A percentile compares a stretch with the other conserved stretches of the same genome.
phyloP scores from a whole-genome alignment of 2,888 invertebrate genomes.

The Ceraclea dissimilis region DNA sequence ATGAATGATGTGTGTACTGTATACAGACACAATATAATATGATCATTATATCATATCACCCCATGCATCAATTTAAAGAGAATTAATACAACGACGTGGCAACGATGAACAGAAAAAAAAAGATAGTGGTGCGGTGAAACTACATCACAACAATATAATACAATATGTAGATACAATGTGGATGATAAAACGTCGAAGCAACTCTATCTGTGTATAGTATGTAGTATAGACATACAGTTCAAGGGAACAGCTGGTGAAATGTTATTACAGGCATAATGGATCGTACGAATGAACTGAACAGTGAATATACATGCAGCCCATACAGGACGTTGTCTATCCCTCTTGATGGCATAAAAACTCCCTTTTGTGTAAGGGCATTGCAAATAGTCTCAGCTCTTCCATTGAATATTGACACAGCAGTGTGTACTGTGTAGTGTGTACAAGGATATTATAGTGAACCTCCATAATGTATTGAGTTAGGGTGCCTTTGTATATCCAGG shows the following conservation, averaged over 20 bases:
- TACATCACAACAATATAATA: neutral
- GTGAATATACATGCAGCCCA: no score
- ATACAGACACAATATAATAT: no score
- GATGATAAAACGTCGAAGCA: conserved; percentile 7
- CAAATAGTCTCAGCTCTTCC: neutral
- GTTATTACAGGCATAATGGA: conserved; percentile 1
- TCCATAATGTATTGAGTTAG: neutral
- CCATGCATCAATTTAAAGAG: conserved; percentile 11
- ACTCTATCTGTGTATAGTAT: neutral
- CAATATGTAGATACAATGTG: neutral
- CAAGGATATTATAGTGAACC: neutral
- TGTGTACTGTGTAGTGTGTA: neutral
- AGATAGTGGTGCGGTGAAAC: neutral
- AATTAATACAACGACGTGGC: conserved; percentile 10
- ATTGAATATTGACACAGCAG: neutral
- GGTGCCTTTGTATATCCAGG: conserved; percentile 6
- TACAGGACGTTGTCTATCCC: no score
- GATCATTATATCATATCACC: neutral
- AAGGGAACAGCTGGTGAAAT: conserved; percentile 8
- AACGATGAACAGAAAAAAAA: conserved; percentile 7
- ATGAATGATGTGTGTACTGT: no score
- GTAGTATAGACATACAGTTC: no score
- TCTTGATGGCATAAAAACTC: neutral
- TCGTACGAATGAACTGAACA: neutral
- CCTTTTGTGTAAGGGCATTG: neutral